phyloP scores from a whole-genome alignment of 2,888 invertebrate species.

The Ferrisia virgata region DNA sequence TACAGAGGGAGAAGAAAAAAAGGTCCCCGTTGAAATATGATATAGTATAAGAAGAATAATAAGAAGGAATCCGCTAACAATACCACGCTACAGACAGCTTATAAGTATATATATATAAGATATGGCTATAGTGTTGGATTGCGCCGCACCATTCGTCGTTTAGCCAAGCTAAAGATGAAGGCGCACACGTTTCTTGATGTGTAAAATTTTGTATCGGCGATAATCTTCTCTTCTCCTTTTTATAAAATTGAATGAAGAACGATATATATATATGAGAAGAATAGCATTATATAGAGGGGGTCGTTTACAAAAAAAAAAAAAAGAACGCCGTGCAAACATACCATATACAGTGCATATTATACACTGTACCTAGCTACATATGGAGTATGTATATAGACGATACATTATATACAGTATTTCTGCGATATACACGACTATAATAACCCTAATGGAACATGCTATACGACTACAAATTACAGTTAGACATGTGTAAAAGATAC shows the following conservation, averaged over 20 bases:
- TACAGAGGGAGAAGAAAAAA: not conserved
- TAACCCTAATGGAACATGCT: slow-evolving; percentile 42
- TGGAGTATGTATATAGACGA: not conserved
- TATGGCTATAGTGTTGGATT: not conserved
- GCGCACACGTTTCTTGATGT: not conserved
- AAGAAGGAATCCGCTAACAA: not conserved
- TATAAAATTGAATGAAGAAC: not conserved
- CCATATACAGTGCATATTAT: too few species aligned
- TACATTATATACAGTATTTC: not conserved
- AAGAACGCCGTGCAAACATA: slow-evolving; percentile 12
- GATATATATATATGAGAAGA: not conserved
- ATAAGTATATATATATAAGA: not conserved
- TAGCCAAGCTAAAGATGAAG: not conserved
- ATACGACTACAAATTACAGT: slow-evolving; percentile 39
- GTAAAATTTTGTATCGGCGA: not conserved
- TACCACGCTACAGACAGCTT: too few species aligned
- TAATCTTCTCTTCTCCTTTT: not conserved
- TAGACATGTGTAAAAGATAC: slow-evolving; percentile 39
- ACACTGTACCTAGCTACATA: too few species aligned
- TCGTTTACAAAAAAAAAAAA: slow-evolving; percentile 35
- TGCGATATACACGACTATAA: slow-evolving; percentile 24
- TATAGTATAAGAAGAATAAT: not conserved
- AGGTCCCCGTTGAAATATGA: not conserved
- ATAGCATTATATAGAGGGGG: not conserved
- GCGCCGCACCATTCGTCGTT: not conserved